A percentile compares a stretch with the other conserved stretches of the same genome.
Evolutionary conservation across 2,888 invertebrate genomes (phyloP).

Genomic region (Abrostola tripartita): DNA sequence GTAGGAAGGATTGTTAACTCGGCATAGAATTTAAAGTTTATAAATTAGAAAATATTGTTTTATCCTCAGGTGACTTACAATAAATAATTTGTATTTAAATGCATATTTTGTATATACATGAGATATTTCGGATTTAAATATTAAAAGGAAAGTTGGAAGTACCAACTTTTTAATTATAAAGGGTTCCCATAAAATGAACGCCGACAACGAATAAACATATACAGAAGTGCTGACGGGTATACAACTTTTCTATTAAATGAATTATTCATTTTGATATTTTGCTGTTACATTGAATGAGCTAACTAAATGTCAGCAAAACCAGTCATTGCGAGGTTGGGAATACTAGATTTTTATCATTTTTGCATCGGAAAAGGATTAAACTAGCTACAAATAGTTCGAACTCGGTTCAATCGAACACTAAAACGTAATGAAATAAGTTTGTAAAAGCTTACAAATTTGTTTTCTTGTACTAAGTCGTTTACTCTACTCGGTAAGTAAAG

Average conservation of each 20-base stretch:
- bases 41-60: background rate
- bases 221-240: conserved; percentile 17
- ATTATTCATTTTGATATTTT: conserved; percentile 45
- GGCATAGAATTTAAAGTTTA: background rate
- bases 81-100: background rate
- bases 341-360: too few relatives aligned
- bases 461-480: too few relatives aligned
- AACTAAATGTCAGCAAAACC: background rate
- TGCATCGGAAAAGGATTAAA: too few relatives aligned
- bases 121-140: background rate
- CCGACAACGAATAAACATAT: conserved; percentile 30
- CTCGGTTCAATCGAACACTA: too few relatives aligned
- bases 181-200: conserved; percentile 31
- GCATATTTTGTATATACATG: background rate
- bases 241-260: conserved; percentile 46
- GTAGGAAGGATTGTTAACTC: too few relatives aligned
- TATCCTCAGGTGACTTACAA: background rate
- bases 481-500: too few relatives aligned
- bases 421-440: too few relatives aligned
- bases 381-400: too few relatives aligned
- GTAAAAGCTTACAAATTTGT: too few relatives aligned
- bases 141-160: conserved; percentile 7
- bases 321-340: background rate
- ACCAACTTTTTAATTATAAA: conserved; percentile 46
- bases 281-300: conserved; percentile 24